Evolutionary conservation across 53 echinoderm and acorn worm genomes (phyloP).

Genomic region (Pentamera pediparva): DNA sequence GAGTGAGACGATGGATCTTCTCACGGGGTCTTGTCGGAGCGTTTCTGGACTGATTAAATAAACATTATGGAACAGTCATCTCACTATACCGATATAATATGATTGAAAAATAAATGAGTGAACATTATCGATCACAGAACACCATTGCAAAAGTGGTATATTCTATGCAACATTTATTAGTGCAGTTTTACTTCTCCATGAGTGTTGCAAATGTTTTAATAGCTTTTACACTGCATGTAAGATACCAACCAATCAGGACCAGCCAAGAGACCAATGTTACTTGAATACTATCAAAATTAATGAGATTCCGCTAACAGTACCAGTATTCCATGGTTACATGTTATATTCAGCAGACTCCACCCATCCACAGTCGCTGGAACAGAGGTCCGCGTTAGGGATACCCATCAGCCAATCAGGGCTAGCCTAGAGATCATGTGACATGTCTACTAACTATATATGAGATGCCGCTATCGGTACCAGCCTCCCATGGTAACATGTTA

Average conservation of each 20-base stretch:
- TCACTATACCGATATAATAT: no score
- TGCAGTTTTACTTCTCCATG: no score
- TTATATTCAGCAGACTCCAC: slow-evolving; percentile 51
- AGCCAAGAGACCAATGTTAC: no score
- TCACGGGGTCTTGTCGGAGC: slow-evolving; percentile 72
- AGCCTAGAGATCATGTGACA: no score
- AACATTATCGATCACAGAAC: neutral
- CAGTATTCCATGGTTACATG: slow-evolving; percentile 83
- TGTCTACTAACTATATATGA: slow-evolving; percentile 64
- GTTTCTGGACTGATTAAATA: slow-evolving; percentile 80
- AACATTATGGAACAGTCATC: no score
- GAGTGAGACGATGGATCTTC: slow-evolving; percentile 71
- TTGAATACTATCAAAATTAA: slow-evolving; percentile 64
- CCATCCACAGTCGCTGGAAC: slow-evolving; percentile 80
- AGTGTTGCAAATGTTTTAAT: no score
- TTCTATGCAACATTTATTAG: no score
- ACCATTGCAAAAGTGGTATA: no score
- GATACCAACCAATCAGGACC: no score
- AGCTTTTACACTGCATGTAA: no score
- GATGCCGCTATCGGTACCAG: slow-evolving; percentile 86
- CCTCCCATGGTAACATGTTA: slow-evolving; percentile 80
- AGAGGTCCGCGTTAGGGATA: slow-evolving; percentile 64
- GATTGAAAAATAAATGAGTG: neutral
- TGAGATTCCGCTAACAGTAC: slow-evolving; percentile 79
- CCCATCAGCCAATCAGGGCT: no score